These are phyloP conservation scores for Temnothorax ravouxi DNA, from an alignment of 2,888 invertebrate genomes.

Conservation along the genomic window DNA sequence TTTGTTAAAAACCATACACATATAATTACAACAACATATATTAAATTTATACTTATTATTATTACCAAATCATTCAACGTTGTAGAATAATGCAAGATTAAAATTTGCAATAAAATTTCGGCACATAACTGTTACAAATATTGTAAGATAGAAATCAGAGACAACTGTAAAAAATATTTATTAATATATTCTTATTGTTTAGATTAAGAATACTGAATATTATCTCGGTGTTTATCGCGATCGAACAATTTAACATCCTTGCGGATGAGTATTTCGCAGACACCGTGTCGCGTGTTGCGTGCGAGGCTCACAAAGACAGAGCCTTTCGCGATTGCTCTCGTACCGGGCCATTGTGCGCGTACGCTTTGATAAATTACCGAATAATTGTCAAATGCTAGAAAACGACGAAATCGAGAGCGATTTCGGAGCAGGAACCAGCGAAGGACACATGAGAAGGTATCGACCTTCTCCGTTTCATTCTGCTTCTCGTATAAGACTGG, in stretches of 20 bases:
- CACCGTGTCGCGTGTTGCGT: conserved; percentile 74
- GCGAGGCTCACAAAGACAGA: conserved; percentile 66
- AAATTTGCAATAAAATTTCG: not conserved
- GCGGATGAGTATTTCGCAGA: conserved; percentile 70
- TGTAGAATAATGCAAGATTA: not conserved
- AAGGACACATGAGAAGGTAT: conserved; percentile 49
- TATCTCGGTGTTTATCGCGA: not conserved
- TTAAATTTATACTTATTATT: not conserved
- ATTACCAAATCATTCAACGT: not conserved
- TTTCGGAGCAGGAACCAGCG: conserved; percentile 33
- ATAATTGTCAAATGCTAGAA: conserved; percentile 86
- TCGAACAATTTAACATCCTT: not conserved
- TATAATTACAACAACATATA: not conserved
- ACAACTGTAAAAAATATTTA: not conserved
- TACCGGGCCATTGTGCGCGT: conserved; percentile 84
- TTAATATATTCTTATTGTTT: not conserved
- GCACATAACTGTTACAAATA: not conserved
- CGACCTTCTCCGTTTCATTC: conserved; percentile 64
- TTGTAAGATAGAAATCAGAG: not conserved
- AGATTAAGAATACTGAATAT: not conserved
- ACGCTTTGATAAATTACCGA: conserved; percentile 86
- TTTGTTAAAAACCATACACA: not conserved
- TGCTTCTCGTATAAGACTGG: not conserved
- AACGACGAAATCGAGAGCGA: conserved; percentile 72
- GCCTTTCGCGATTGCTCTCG: conserved; percentile 76